These are phyloP conservation scores for Amphipoea lucens DNA, from an alignment of 2,888 invertebrate species.

Conservation along the genomic window DNA sequence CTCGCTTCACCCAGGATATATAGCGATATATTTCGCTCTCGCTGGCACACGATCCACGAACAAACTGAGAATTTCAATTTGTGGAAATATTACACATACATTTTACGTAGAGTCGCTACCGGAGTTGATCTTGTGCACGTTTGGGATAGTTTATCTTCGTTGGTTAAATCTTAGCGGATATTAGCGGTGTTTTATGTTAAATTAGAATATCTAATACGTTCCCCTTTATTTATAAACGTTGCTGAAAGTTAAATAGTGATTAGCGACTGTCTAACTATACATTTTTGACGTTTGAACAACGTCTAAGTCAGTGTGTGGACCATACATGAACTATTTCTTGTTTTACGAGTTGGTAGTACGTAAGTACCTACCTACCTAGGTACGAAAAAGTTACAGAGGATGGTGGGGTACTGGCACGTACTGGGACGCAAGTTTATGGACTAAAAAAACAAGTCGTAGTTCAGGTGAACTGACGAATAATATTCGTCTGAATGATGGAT, in stretches of 20 bases:
- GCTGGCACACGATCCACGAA: constrained; percentile 49
- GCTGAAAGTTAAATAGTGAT: background rate
- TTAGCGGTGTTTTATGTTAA: constrained; percentile 20
- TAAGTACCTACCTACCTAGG: background rate
- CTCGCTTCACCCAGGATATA: constrained; percentile 53
- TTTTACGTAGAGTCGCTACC: constrained; percentile 39
- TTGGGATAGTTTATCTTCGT: constrained; percentile 36
- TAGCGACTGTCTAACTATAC: background rate
- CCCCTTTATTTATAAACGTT: background rate
- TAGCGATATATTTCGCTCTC: constrained; percentile 46
- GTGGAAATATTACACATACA: constrained; percentile 61
- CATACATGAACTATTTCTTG: background rate
- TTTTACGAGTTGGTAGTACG: background rate
- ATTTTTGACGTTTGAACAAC: background rate
- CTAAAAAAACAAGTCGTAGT: background rate
- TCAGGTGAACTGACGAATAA: background rate
- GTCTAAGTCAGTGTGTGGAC: too few species aligned
- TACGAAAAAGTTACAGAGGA: background rate
- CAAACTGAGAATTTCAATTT: constrained; percentile 64
- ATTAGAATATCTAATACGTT: background rate
- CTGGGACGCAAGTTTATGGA: background rate
- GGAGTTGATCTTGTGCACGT: constrained; percentile 40
- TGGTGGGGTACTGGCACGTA: background rate
- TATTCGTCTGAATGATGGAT: constrained; percentile 23
- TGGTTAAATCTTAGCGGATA: constrained; percentile 35